A percentile compares a stretch with the other conserved stretches of the same genome.
These are phyloP conservation scores for Bellardia bayeri DNA, from an alignment of 2,888 invertebrate genomes.

Conservation along the genomic window DNA sequence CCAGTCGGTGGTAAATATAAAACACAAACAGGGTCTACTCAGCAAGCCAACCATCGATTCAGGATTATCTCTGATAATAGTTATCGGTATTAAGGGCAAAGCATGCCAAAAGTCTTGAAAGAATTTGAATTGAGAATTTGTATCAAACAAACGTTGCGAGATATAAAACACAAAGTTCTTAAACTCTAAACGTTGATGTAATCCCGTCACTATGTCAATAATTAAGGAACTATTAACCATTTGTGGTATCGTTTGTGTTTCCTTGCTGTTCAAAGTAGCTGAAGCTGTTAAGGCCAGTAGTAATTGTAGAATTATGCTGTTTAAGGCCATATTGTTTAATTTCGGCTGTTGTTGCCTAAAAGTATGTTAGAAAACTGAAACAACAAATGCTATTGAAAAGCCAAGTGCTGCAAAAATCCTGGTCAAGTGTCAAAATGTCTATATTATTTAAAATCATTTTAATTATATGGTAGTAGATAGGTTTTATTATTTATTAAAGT, in stretches of 20 bases:
- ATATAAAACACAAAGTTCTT: conserved; percentile 77
- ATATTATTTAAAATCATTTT: neutral
- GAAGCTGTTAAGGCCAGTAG: conserved; percentile 1
- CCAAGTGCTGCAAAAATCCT: neutral
- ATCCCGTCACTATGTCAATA: conserved; percentile 71
- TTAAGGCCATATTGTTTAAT: neutral
- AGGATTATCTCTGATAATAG: conserved; percentile 71
- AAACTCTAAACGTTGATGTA: conserved; percentile 74
- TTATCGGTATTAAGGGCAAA: conserved; percentile 74
- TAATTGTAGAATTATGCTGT: neutral
- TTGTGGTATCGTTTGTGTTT: neutral
- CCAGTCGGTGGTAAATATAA: conserved; percentile 75
- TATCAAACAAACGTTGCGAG: conserved; percentile 46
- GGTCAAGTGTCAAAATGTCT: neutral
- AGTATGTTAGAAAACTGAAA: neutral
- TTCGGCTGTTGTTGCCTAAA: conserved; percentile 2
- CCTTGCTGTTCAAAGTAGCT: neutral
- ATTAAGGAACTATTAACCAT: conserved; percentile 74
- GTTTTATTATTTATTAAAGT: neutral
- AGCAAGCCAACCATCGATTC: conserved; percentile 73
- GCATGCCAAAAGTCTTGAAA: conserved; percentile 72
- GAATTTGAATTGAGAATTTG: conserved; percentile 57
- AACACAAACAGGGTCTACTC: conserved; percentile 76
- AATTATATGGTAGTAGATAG: neutral
- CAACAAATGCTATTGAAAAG: neutral